These are phyloP conservation scores for Diarsia brunnea DNA, from an alignment of 2,888 invertebrate genomes.

Conservation along the genomic window DNA sequence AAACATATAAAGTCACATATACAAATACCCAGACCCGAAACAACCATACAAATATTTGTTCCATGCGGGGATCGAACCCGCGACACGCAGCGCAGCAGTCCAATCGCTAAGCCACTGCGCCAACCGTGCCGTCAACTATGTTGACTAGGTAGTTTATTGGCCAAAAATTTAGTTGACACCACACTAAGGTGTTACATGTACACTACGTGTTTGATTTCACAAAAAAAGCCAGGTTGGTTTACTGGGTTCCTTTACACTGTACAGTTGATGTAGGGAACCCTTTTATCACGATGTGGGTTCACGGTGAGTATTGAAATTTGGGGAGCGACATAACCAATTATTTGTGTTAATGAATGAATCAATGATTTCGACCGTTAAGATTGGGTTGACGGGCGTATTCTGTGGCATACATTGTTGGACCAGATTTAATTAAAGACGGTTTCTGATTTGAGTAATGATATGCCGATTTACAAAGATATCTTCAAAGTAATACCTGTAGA, in stretches of 20 bases:
- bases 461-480: neutral
- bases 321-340: constrained; percentile 53
- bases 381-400: constrained; percentile 23
- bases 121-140: too few species aligned
- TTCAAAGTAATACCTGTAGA: neutral
- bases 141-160: too few species aligned
- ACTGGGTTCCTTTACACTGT: neutral
- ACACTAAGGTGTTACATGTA: too few species aligned
- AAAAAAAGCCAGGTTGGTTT: neutral
- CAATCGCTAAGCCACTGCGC: too few species aligned
- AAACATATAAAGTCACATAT: too few species aligned
- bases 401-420: constrained; percentile 8
- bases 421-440: neutral
- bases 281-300: constrained; percentile 19
- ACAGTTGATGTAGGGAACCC: constrained; percentile 1
- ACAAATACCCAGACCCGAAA: too few species aligned
- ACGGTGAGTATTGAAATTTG: constrained; percentile 36
- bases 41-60: too few species aligned
- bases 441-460: neutral
- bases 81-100: too few species aligned
- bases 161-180: too few species aligned
- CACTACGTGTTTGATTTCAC: too few species aligned
- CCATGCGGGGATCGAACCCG: too few species aligned
- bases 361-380: constrained; percentile 51
- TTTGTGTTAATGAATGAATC: constrained; percentile 67